A percentile compares a stretch with the other conserved stretches of the same genome.
These are phyloP conservation scores for Penaeus monodon DNA, from an alignment of 2,888 invertebrate genomes.

Conservation along the genomic window DNA sequence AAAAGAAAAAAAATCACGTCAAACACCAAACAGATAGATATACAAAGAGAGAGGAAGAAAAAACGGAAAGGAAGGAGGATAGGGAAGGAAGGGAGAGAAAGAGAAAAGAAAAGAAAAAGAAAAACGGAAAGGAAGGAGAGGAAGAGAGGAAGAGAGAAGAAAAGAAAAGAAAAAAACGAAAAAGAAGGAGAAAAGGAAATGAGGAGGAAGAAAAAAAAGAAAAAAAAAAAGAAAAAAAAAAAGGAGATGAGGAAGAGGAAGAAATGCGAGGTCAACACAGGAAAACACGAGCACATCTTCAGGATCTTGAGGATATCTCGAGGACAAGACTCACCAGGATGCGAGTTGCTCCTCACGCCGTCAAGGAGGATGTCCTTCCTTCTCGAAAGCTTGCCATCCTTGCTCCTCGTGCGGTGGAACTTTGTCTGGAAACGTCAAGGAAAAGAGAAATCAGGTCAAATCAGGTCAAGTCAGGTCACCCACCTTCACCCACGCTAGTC, in stretches of 20 bases:
- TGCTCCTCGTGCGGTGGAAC: conserved; percentile 60
- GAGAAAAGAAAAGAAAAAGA: neutral
- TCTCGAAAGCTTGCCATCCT: conserved; percentile 48
- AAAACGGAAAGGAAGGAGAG: neutral
- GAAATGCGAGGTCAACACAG: neutral
- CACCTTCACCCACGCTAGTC: too few species aligned
- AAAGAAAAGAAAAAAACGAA: neutral
- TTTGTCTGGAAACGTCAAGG: conserved; percentile 46
- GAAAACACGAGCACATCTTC: neutral
- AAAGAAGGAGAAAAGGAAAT: neutral
- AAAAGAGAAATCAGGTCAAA: neutral
- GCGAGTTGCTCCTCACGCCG: conserved; percentile 53
- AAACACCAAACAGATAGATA: too few species aligned
- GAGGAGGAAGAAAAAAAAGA: neutral
- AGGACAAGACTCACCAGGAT: conserved; percentile 41
- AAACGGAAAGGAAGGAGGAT: neutral
- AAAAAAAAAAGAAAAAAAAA: neutral
- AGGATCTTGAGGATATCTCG: neutral
- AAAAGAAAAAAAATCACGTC: too few species aligned
- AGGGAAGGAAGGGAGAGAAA: neutral
- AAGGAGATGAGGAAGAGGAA: neutral
- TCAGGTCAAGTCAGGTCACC: too few species aligned
- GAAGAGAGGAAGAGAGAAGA: neutral
- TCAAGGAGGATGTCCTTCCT: conserved; percentile 46
- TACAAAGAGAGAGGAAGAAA: neutral